Percentiles rank a stretch among this genome's conserved stretches.
Conservation (phyloP, 1,140 invertebrate species). For the Drosophila arizonae region DNA sequence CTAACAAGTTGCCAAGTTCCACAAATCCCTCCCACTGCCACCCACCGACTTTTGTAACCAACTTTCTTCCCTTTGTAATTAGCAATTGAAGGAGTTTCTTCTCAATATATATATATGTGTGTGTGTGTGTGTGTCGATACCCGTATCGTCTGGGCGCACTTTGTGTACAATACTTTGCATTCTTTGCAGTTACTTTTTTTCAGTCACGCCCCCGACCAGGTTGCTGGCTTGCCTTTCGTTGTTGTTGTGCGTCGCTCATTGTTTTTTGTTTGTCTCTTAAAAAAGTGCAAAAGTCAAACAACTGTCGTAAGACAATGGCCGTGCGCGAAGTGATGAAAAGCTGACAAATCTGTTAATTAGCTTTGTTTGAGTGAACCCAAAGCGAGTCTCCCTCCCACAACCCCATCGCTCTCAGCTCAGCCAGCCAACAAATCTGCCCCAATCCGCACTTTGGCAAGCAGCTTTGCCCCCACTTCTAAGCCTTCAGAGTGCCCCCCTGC, state of each 20-base stretch:
- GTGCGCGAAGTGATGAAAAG: constrained; percentile 72
- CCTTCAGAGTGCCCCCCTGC: no score
- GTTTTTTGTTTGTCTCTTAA: constrained; percentile 11
- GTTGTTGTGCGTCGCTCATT: constrained; percentile 22
- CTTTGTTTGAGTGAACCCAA: constrained; percentile 74
- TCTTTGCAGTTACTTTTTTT: constrained; percentile 34
- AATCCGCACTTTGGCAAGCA: background rate
- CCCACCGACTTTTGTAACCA: background rate
- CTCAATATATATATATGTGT: constrained; percentile 5
- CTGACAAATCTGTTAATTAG: constrained; percentile 82
- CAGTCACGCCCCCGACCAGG: constrained; percentile 4
- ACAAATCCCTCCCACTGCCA: background rate
- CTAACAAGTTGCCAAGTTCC: constrained; percentile 53
- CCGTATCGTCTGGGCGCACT: constrained; percentile 17
- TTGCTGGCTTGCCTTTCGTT: constrained; percentile 27
- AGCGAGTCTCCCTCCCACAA: background rate
- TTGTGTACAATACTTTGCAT: constrained; percentile 63
- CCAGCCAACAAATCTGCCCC: constrained; percentile 2
- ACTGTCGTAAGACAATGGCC: constrained; percentile 61
- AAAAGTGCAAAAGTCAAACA: constrained; percentile 80
- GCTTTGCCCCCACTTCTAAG: background rate
- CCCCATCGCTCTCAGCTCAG: background rate
- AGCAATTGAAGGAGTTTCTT: constrained; percentile 66
- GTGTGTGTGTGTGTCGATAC: background rate
- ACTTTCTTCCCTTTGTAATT: constrained; percentile 63